Conservation (phyloP, 2,888 invertebrate genomes). For the Patella caerulea region DNA sequence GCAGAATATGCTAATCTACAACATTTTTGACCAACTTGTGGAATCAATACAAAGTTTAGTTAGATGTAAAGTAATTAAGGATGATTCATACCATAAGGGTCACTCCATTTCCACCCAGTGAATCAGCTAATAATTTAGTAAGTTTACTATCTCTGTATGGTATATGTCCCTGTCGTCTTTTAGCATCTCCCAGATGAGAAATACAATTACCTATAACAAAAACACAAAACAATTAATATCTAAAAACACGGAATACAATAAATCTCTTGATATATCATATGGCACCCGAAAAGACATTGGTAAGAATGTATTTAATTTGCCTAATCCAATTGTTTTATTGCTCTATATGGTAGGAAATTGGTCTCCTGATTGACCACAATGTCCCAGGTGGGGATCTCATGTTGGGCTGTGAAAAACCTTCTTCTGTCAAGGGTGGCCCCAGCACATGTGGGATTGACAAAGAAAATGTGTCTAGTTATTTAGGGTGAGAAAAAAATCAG, state of each 20-base stretch:
- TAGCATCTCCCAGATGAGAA: slow-evolving; percentile 83
- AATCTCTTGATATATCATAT: too few relatives aligned
- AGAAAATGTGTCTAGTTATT: background rate
- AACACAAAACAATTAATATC: too few relatives aligned
- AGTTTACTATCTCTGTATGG: slow-evolving; percentile 95
- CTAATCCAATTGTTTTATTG: too few relatives aligned
- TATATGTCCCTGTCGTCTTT: slow-evolving; percentile 83
- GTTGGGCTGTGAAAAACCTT: too few relatives aligned
- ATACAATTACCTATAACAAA: slow-evolving; percentile 87
- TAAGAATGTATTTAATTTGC: too few relatives aligned
- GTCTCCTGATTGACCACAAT: too few relatives aligned
- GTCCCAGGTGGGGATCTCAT: too few relatives aligned
- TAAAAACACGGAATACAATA: too few relatives aligned
- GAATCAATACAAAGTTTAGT: background rate
- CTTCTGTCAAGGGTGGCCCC: background rate
- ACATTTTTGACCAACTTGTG: too few relatives aligned
- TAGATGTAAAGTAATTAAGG: background rate
- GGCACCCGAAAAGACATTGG: too few relatives aligned
- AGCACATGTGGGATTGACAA: background rate
- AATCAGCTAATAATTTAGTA: slow-evolving; percentile 92
- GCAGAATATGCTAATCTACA: too few relatives aligned
- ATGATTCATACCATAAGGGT: slow-evolving; percentile 84
- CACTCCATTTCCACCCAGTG: slow-evolving; percentile 92
- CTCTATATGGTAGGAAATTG: too few relatives aligned
- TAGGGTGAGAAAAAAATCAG: background rate